Percentiles rank a stretch among this genome's conserved stretches.
These are phyloP conservation scores for Fulmarus glacialis DNA, from an alignment of 2,113 vertebrate species.

Conservation along the genomic window DNA sequence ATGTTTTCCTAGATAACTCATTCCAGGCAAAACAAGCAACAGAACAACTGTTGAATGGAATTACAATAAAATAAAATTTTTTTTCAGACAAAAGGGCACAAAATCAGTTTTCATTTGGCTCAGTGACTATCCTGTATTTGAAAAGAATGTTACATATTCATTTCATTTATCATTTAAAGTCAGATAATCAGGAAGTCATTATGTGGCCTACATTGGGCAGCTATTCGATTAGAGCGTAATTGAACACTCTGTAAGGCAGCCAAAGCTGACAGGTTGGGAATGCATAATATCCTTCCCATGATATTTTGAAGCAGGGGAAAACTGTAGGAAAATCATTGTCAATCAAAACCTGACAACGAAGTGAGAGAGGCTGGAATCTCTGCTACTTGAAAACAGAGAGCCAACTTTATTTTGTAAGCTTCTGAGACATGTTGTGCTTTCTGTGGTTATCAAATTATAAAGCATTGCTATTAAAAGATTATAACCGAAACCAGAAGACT, in stretches of 20 bases:
- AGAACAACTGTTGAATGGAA: constrained; percentile 62
- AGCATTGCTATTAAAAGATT: background rate
- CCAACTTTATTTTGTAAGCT: constrained; percentile 1
- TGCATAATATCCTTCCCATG: constrained; percentile 71
- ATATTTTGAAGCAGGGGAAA: constrained; percentile 54
- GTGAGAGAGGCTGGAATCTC: background rate
- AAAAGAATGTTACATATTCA: constrained; percentile 90
- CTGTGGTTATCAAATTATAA: background rate
- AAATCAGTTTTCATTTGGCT: constrained; percentile 78
- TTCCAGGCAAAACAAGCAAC: constrained; percentile 67
- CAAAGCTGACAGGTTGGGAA: constrained; percentile 79
- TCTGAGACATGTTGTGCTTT: background rate
- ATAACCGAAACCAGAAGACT: background rate
- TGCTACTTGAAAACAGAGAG: background rate
- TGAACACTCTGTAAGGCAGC: constrained; percentile 87
- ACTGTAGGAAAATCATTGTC: constrained; percentile 47
- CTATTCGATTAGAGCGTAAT: constrained; percentile 96
- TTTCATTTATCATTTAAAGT: constrained; percentile 99
- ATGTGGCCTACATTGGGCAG: constrained; percentile 93
- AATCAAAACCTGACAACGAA: constrained; percentile 34
- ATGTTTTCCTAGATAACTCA: constrained; percentile 63
- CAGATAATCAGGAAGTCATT: constrained; percentile 99
- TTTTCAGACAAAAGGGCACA: constrained; percentile 70
- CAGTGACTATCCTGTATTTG: constrained; percentile 74
- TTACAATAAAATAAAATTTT: constrained; percentile 70